Base-by-base conservation (phyloP, 2,888 invertebrate species). In the Aleiodes alternator region DNA sequence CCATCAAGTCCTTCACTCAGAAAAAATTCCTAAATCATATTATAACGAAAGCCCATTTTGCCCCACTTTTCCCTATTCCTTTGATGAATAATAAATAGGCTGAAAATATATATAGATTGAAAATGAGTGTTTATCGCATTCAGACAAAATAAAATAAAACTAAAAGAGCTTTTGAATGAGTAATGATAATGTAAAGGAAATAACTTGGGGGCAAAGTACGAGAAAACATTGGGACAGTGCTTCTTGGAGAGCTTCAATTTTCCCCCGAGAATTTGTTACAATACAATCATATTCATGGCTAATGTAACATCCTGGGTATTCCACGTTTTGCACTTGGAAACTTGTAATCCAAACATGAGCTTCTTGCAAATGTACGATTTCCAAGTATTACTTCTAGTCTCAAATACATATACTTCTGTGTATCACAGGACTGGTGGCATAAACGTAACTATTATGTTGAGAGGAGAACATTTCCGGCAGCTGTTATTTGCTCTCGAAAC, bases 381-480 rank as follows among this genome's bases (percentile, higher is more conserved):
- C 68, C 68, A 11, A 71, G 29, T 38, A 23, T 64, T 64, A 64
- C 64, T 48, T 48, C 23, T 48, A 64, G 29, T 61, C 61, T 59
- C 31, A 57, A 56, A 57, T 73, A 38, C 69, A 16, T 56, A 71
- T 16, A 3, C 61, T 64, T 55, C 69, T 72, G 43, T 72, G 43
- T 64, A 64, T 64, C 64, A 64, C 56, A 69, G 72, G 53, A 31
- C 55, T 69, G 64, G 73, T 76, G 76, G 75, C 78, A 78, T 78
- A 79, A 80, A 77, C 78, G 77, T 80, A 78, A 80, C 80, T 79
- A 80, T 79, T 79, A 80, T 79, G 76, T 69, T 75, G 75, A 75
- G 70, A 79, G 76, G 72, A 75, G 76, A 81, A 76, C 78, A 73
- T 79, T 81, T 80, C 76, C 79, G 75, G 71, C 79, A 79, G 80